Percentiles rank a stretch among this genome's conserved stretches.
Conservation (phyloP, 2,888 invertebrate species). For the Andrena bucephala region DNA sequence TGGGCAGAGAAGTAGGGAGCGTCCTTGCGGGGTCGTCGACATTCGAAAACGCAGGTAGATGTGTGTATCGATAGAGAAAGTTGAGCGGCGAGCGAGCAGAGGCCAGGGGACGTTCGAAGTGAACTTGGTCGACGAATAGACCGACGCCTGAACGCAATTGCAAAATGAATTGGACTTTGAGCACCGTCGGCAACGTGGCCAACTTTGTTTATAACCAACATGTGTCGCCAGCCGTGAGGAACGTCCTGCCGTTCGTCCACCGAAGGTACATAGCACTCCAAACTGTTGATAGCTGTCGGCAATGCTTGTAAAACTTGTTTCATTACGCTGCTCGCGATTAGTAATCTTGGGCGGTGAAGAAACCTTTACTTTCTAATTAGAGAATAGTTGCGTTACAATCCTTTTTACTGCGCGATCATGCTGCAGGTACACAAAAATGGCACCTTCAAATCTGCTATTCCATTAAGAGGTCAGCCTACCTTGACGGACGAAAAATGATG, state of each 20-base stretch:
- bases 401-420: too few relatives aligned
- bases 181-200: slow-evolving; percentile 53
- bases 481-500: too few relatives aligned
- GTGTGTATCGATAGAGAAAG: slow-evolving; percentile 31
- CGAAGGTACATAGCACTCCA: slow-evolving; percentile 70
- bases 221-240: slow-evolving; percentile 68
- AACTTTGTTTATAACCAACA: slow-evolving; percentile 74
- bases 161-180: slow-evolving; percentile 63
- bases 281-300: not conserved
- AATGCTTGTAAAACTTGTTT: too few relatives aligned
- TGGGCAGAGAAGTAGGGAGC: slow-evolving; percentile 20
- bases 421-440: too few relatives aligned
- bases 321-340: too few relatives aligned
- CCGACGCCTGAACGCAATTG: not conserved
- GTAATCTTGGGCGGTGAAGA: too few relatives aligned
- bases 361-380: too few relatives aligned
- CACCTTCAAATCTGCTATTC: too few relatives aligned
- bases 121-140: slow-evolving; percentile 4
- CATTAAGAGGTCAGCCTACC: too few relatives aligned
- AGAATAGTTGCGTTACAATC: too few relatives aligned
- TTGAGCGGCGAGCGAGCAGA: not conserved
- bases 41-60: not conserved
- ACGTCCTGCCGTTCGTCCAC: slow-evolving; percentile 75
- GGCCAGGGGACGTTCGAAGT: not conserved
- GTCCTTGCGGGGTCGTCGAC: slow-evolving; percentile 52